phyloP scores from a whole-genome alignment of 2,888 invertebrate genomes.

The Ectemnius lituratus region DNA sequence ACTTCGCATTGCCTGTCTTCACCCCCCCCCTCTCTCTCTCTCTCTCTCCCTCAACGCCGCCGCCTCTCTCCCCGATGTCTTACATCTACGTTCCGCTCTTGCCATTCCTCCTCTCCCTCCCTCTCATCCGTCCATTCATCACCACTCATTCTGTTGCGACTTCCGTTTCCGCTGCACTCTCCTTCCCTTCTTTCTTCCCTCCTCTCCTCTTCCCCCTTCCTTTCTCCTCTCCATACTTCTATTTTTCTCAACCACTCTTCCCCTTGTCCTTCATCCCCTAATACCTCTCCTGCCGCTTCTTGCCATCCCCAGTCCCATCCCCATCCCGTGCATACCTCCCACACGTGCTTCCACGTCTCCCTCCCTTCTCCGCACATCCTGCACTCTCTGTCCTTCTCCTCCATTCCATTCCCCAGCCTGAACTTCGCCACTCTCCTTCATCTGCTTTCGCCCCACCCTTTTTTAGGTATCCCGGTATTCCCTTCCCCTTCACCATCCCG shows the following conservation, averaged over 20 bases:
- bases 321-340: too few species aligned
- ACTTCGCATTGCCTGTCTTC: neutral
- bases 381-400: too few species aligned
- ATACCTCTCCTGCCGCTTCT: neutral
- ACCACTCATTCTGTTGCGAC: too few species aligned
- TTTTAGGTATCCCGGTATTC: slow-evolving; percentile 1
- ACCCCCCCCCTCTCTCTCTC: neutral
- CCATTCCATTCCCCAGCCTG: neutral
- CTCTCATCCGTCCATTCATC: too few species aligned
- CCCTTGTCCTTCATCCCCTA: neutral
- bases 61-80: neutral
- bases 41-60: neutral
- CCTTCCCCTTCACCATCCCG: neutral
- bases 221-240: neutral
- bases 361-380: too few species aligned
- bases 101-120: neutral
- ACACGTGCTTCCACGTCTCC: too few species aligned
- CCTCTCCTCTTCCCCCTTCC: neutral
- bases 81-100: neutral
- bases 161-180: too few species aligned
- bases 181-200: neutral
- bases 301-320: too few species aligned
- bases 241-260: neutral
- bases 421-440: neutral
- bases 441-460: neutral